Conservation (phyloP, 2,113 vertebrate species). For the Odocoileus hemionus region DNA sequence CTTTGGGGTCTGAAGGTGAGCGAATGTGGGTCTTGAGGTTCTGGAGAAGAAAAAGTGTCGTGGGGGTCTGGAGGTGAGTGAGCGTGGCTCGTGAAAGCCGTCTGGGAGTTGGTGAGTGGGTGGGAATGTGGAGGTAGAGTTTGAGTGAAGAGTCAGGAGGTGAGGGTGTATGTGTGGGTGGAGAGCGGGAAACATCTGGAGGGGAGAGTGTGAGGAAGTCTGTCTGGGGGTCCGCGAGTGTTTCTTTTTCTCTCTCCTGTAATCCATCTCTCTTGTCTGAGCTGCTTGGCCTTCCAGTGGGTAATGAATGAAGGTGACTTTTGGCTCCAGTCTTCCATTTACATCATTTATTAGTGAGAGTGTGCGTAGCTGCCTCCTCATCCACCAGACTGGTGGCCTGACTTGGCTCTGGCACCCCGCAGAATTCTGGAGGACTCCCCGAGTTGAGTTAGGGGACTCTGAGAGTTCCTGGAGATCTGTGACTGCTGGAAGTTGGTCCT, state of each 20-base stretch:
- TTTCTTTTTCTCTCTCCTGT: not conserved
- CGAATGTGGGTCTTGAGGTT: not conserved
- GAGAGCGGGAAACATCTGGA: not conserved
- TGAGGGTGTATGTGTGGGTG: not conserved
- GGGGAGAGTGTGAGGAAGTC: not conserved
- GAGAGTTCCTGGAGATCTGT: not conserved
- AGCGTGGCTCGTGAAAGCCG: not conserved
- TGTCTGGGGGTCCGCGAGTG: not conserved
- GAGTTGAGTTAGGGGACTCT: not conserved
- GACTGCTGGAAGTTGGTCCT: not conserved
- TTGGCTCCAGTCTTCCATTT: not conserved
- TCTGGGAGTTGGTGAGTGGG: not conserved
- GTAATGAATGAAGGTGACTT: constrained; percentile 50
- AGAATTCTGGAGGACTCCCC: not conserved
- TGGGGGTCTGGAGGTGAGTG: not conserved
- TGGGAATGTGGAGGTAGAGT: not conserved
- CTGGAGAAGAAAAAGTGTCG: not conserved
- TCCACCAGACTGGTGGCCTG: not conserved
- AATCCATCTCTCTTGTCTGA: not conserved
- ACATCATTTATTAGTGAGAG: not conserved
- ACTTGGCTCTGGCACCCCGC: not conserved
- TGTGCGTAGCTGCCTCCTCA: not conserved
- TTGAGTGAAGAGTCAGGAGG: not conserved
- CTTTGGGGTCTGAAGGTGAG: not conserved
- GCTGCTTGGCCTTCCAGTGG: not conserved